Evolutionary conservation across 2,797 vertebrate species (phyloP), one percentile per base, ranked within the genome.

Genomic region (Yasuhikotakia modesta): DNA sequence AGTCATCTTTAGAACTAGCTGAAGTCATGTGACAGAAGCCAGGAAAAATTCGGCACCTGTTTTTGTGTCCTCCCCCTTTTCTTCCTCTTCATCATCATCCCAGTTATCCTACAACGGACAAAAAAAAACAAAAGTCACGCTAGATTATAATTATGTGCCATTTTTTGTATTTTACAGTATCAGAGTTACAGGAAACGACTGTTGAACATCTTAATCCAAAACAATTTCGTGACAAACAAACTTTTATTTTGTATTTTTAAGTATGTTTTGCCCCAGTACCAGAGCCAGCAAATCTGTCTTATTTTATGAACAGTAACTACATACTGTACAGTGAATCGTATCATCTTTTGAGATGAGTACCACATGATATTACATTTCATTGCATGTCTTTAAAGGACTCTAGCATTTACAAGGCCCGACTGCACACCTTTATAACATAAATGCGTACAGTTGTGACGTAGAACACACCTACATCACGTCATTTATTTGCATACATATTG

Each of bases 1-100:
- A 43, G 39, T 10, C 8, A 43, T 43, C 19, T 61, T 19, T 14
- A 60, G 4, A 52, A 52, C 17, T n/a, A 7, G 48, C 1, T 7
- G 5, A 24, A 76, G 66, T 4, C 39, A 43, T 24, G 24, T 6
- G 39, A 16, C 27, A 4, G 14, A 35, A 27, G 27, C 4, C 13
- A 52, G 2, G 17, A 0, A 13, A 22, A 43, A 67, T 22, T 8
- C 63, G 57, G 22, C 80, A 96, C 95, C 95, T 92, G 91, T 83
- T 81, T 93, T 94, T 72, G 90, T 79, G 83, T 93, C 91, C 0
- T 89, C 89, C 0, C n/a, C 58, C 17, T 70, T 63, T 66, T 79
- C 83, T 27, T 92, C 89, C 73, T 92, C 92, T 6, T 93, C 94
- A 30, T 96, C 95, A 69, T 96, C 95, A 87, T 96, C 95, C 95